Evolutionary conservation across 2,888 invertebrate genomes (phyloP).

Genomic region (Hirtodrosophila duncani): DNA sequence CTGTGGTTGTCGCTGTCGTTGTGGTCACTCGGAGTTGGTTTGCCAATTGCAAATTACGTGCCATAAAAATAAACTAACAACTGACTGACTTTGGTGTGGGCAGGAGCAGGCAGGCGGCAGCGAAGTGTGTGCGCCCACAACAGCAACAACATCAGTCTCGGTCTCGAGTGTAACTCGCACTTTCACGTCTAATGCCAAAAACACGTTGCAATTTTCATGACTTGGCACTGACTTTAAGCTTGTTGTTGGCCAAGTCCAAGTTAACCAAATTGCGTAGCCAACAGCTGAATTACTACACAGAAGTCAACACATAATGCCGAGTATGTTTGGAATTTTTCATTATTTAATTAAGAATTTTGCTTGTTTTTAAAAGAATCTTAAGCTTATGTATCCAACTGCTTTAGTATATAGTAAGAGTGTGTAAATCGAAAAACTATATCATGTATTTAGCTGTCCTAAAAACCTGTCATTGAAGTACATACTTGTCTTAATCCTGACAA

Average conservation of each 20-base stretch:
- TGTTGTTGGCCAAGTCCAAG: slow-evolving; percentile 72
- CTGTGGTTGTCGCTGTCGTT: slow-evolving; percentile 21
- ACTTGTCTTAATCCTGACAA: too few relatives aligned
- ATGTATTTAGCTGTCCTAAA: too few relatives aligned
- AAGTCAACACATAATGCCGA: too few relatives aligned
- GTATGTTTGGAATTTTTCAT: too few relatives aligned
- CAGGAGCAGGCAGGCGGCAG: too few relatives aligned
- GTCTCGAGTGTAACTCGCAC: slow-evolving; percentile 60
- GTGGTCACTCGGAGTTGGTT: slow-evolving; percentile 43
- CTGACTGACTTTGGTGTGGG: slow-evolving; percentile 55
- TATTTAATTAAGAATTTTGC: too few relatives aligned
- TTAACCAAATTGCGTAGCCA: slow-evolving; percentile 41
- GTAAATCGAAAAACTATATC: too few relatives aligned
- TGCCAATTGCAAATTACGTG: slow-evolving; percentile 72
- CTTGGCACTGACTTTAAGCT: slow-evolving; percentile 72
- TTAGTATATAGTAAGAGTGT: too few relatives aligned
- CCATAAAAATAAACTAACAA: slow-evolving; percentile 59
- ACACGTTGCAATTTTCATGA: slow-evolving; percentile 71
- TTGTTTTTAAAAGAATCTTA: too few relatives aligned
- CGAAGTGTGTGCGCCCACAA: slow-evolving; percentile 27
- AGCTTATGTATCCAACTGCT: too few relatives aligned
- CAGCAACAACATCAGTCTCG: slow-evolving; percentile 8
- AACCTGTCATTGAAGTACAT: too few relatives aligned
- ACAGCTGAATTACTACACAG: too few relatives aligned
- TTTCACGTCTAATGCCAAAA: slow-evolving; percentile 74